phyloP scores from a whole-genome alignment of 1,140 invertebrate genomes.

The Zaprionus taronus region DNA sequence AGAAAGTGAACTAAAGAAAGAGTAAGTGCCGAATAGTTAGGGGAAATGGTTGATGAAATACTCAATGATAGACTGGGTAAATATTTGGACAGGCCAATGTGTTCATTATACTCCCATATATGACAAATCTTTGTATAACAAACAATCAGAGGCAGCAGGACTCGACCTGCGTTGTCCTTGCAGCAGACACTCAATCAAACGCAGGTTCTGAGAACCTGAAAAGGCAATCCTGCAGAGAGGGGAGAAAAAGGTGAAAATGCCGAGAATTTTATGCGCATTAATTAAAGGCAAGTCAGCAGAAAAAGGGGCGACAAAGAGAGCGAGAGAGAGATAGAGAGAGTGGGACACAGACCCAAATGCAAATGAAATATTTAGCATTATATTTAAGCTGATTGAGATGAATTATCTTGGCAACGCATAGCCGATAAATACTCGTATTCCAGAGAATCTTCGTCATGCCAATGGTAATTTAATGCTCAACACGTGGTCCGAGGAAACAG shows the following conservation, averaged over 20 bases:
- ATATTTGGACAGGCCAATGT: slow-evolving; percentile 8
- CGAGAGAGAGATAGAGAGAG: neutral
- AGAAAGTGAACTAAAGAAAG: neutral
- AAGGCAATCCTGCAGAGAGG: slow-evolving; percentile 23
- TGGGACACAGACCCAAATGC: slow-evolving; percentile 19
- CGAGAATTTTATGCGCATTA: slow-evolving; percentile 76
- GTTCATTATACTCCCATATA: neutral
- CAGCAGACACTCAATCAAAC: slow-evolving; percentile 57
- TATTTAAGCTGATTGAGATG: slow-evolving; percentile 80
- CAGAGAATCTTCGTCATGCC: neutral
- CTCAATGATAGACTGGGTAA: neutral
- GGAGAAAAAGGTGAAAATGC: slow-evolving; percentile 58
- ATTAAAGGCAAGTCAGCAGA: slow-evolving; percentile 50
- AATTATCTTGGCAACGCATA: slow-evolving; percentile 71
- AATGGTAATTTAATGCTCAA: slow-evolving; percentile 47
- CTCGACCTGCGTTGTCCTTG: neutral
- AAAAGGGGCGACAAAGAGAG: neutral
- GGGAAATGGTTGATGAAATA: neutral
- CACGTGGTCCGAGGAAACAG: slow-evolving; percentile 44
- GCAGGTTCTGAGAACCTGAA: slow-evolving; percentile 20
- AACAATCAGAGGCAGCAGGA: slow-evolving; percentile 33
- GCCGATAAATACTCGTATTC: slow-evolving; percentile 32
- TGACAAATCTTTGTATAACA: slow-evolving; percentile 57
- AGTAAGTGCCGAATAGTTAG: too few species aligned
- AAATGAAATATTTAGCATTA: slow-evolving; percentile 77